Conservation (phyloP, 1,140 invertebrate species). For the Nylanderia fulva region DNA sequence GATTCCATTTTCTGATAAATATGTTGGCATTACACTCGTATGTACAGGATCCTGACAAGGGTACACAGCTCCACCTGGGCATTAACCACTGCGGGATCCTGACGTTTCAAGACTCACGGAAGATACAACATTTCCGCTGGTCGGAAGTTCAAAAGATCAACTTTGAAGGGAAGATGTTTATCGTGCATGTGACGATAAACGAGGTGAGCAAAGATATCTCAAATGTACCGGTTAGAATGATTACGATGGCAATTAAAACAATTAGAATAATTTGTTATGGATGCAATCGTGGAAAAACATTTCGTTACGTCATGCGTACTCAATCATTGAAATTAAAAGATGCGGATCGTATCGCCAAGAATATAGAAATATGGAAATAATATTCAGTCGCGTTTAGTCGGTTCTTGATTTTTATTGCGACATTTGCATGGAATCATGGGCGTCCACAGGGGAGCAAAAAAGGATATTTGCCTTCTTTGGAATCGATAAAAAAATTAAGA, state of each 20-base stretch:
- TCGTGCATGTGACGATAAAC: conserved; percentile 93
- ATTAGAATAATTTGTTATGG: not conserved
- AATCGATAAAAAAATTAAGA: too few species aligned
- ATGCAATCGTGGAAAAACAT: not conserved
- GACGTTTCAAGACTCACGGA: conserved; percentile 96
- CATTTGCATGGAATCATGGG: not conserved
- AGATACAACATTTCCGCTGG: conserved; percentile 98
- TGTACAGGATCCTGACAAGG: conserved; percentile 92
- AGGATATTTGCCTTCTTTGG: too few species aligned
- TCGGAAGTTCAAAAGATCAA: conserved; percentile 97
- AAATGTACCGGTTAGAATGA: not conserved
- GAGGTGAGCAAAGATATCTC: conserved; percentile 87
- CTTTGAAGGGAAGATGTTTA: conserved; percentile 99
- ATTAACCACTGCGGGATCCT: conserved; percentile 98
- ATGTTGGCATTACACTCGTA: conserved; percentile 63
- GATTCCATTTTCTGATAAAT: conserved; percentile 48
- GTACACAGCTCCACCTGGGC: conserved; percentile 96
- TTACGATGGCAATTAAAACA: conserved; percentile 3
- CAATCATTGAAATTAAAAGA: conserved; percentile 3
- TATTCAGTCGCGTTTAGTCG: not conserved
- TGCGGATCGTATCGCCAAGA: not conserved
- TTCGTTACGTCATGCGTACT: not conserved
- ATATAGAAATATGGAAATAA: conserved; percentile 20
- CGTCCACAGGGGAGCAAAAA: too few species aligned
- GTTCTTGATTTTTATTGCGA: not conserved